Conservation (phyloP, 53 echinoderm and acorn worm genomes). For the Mesocentrotus franciscanus region DNA sequence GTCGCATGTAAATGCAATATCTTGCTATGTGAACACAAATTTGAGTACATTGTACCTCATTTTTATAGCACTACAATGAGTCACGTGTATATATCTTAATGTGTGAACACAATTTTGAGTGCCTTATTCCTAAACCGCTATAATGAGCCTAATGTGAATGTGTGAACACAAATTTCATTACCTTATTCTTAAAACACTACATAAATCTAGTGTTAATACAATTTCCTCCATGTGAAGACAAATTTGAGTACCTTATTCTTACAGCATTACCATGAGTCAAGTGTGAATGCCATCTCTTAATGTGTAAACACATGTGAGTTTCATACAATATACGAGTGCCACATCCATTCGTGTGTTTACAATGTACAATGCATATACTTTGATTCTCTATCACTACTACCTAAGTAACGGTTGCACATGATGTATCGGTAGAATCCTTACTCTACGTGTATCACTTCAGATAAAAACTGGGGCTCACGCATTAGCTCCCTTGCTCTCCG, state of each 20-base stretch:
- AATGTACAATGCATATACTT: not conserved
- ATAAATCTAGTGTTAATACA: too few species aligned
- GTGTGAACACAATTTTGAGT: not conserved
- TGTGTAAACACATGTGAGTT: not conserved
- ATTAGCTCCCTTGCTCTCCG: conserved; percentile 65
- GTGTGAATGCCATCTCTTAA: not conserved
- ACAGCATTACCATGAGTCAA: too few species aligned
- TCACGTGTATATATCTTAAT: not conserved
- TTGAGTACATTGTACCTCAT: not conserved
- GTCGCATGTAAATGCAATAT: not conserved
- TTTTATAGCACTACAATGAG: not conserved
- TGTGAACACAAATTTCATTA: too few species aligned
- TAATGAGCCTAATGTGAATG: not conserved
- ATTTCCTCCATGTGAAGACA: too few species aligned
- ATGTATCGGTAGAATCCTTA: not conserved
- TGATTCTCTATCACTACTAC: not conserved
- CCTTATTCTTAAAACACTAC: too few species aligned
- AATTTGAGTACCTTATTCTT: too few species aligned
- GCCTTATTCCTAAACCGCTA: not conserved
- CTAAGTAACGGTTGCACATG: conserved; percentile 33
- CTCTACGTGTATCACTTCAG: not conserved
- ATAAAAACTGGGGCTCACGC: not conserved
- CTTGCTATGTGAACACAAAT: not conserved
- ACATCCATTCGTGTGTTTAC: not conserved
- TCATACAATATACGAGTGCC: not conserved